Evolutionary conservation across 2,113 vertebrate genomes (phyloP).

Genomic region (Opisthocomus hoazin): DNA sequence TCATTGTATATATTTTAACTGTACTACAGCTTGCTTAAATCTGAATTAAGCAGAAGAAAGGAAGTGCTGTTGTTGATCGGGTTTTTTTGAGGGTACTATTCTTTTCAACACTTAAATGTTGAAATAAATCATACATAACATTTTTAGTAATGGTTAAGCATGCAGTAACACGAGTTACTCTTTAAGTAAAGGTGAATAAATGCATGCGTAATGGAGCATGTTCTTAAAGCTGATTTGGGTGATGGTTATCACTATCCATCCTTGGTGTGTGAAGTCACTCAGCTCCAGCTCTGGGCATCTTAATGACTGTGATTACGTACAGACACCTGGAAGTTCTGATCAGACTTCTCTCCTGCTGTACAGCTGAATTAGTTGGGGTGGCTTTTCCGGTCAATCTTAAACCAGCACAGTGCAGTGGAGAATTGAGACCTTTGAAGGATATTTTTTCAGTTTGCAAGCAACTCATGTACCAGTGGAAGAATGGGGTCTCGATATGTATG

Average conservation of each 20-base stretch:
- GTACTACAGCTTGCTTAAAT: background rate
- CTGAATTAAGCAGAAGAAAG: background rate
- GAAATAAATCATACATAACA: background rate
- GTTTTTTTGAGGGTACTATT: background rate
- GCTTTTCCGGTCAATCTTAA: background rate
- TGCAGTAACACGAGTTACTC: background rate
- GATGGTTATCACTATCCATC: background rate
- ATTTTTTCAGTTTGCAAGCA: background rate
- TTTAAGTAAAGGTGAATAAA: background rate
- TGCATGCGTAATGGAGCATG: background rate
- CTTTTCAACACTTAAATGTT: background rate
- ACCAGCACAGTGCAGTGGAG: background rate
- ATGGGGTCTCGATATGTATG: background rate
- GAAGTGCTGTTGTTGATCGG: background rate
- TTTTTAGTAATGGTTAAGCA: background rate
- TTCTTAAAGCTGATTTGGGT: background rate
- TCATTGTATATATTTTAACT: background rate
- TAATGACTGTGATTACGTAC: background rate
- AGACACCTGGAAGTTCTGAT: background rate
- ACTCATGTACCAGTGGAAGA: background rate
- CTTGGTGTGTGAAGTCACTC: background rate
- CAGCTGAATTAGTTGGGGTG: background rate
- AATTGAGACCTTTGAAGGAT: background rate
- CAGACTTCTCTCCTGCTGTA: background rate
- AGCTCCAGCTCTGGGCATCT: background rate